A percentile compares a stretch with the other conserved stretches of the same genome.
These are phyloP conservation scores for Propithecus deckenii DNA, from an alignment of 2,797 vertebrate species.

Conservation along the genomic window DNA sequence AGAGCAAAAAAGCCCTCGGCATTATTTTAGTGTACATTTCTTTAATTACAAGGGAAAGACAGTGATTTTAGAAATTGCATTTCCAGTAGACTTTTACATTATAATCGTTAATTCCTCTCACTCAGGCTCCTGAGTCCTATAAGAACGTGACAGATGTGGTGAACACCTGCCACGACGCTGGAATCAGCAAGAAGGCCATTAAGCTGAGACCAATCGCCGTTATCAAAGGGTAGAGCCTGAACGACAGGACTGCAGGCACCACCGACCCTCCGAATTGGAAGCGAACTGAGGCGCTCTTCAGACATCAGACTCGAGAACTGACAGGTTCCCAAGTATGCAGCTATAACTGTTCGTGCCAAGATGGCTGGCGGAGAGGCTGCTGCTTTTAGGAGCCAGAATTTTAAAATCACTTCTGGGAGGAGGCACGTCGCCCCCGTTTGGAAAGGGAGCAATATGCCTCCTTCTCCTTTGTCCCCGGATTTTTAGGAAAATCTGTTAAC, in stretches of 20 bases:
- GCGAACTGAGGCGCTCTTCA: constrained; percentile 44
- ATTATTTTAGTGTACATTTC: background rate
- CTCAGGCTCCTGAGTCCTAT: constrained; percentile 96
- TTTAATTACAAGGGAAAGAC: background rate
- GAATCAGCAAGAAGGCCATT: constrained; percentile 98
- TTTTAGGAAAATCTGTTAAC: background rate
- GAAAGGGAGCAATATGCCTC: constrained; percentile 3
- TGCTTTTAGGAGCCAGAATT: constrained; percentile 11
- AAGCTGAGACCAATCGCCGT: constrained; percentile 98
- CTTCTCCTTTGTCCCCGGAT: background rate
- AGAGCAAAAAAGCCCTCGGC: background rate
- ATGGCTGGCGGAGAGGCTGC: background rate
- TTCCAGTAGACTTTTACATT: background rate
- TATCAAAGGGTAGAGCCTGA: constrained; percentile 92
- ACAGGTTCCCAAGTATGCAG: constrained; percentile 16
- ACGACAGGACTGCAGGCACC: background rate
- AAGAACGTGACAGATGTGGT: constrained; percentile 99
- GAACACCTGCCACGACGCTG: constrained; percentile 96
- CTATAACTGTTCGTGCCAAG: constrained; percentile 40
- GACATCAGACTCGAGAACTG: background rate
- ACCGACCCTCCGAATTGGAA: background rate
- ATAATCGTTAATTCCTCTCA: background rate
- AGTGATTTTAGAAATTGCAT: background rate
- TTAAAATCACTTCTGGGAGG: constrained; percentile 6
- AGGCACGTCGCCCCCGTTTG: background rate